Percentiles rank a stretch among this genome's conserved stretches.
Conservation (phyloP, 2,797 vertebrate genomes). For the Falco berigora region DNA sequence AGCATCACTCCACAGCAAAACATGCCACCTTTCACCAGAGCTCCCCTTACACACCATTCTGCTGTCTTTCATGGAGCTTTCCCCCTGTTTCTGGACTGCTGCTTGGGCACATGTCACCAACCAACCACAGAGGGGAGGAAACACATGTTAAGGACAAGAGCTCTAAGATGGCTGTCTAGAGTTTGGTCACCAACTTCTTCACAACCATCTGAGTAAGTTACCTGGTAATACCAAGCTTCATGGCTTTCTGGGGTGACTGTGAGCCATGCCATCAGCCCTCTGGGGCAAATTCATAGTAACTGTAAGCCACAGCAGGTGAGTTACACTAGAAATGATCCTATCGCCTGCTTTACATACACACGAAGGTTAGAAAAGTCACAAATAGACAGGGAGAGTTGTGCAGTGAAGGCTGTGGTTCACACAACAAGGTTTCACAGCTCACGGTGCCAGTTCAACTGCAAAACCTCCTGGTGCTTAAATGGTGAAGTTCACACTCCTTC, state of each 20-base stretch:
- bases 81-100: neutral
- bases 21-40: neutral
- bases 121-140: neutral
- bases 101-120: neutral
- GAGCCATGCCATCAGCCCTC: accelerated
- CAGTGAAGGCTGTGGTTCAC: neutral
- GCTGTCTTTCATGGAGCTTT: neutral
- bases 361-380: neutral
- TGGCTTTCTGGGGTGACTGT: neutral
- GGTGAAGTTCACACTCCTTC: slow-evolving; percentile 45
- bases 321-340: neutral
- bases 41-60: neutral
- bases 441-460: neutral
- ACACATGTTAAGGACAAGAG: neutral
- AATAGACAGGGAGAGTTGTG: neutral
- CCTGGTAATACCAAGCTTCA: neutral
- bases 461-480: slow-evolving; percentile 57
- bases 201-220: neutral
- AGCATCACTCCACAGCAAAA: neutral
- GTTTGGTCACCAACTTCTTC: neutral
- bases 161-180: neutral
- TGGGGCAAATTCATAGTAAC: neutral
- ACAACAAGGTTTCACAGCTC: neutral
- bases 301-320: neutral
- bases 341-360: neutral